Conservation (phyloP, 2,888 invertebrate species). For the Erynnis tages region DNA sequence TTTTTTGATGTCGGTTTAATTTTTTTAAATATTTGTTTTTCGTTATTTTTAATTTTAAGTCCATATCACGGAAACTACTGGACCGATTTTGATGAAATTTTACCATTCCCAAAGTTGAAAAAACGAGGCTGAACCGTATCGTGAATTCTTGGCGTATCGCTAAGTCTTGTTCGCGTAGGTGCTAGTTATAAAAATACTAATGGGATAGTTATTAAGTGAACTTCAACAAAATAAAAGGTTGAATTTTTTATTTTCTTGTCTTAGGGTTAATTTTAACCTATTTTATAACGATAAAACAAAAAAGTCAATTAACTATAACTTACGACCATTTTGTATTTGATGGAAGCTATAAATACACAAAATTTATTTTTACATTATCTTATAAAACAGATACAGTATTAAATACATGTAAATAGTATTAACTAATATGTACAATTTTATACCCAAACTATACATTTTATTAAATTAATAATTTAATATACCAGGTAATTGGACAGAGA, state of each 20-base stretch:
- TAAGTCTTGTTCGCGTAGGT: too few species aligned
- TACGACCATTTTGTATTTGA: slow-evolving; percentile 56
- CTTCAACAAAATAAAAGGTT: too few species aligned
- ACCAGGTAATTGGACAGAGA: slow-evolving; percentile 58
- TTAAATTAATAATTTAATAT: slow-evolving; percentile 76
- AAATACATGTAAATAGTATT: slow-evolving; percentile 71
- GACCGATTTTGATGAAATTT: too few species aligned
- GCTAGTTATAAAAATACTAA: too few species aligned
- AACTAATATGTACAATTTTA: slow-evolving; percentile 76
- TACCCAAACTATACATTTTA: slow-evolving; percentile 68
- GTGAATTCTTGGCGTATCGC: too few species aligned
- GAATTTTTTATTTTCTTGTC: slow-evolving; percentile 35
- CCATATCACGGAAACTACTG: too few species aligned
- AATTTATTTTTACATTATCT: slow-evolving; percentile 67
- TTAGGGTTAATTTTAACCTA: slow-evolving; percentile 29
- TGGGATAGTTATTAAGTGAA: too few species aligned
- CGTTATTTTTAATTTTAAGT: too few species aligned
- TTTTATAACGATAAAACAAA: slow-evolving; percentile 33
- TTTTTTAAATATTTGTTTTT: too few species aligned
- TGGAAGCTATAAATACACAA: slow-evolving; percentile 74
- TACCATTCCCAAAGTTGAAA: too few species aligned
- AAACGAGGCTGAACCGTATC: too few species aligned
- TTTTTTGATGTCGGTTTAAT: too few species aligned
- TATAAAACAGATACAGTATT: slow-evolving; percentile 77
- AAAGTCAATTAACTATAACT: slow-evolving; percentile 39